A percentile compares a stretch with the other conserved stretches of the same genome.
These are phyloP conservation scores for Ailuropoda melanoleuca DNA, from an alignment of 2,113 vertebrate genomes.

Conservation along the genomic window DNA sequence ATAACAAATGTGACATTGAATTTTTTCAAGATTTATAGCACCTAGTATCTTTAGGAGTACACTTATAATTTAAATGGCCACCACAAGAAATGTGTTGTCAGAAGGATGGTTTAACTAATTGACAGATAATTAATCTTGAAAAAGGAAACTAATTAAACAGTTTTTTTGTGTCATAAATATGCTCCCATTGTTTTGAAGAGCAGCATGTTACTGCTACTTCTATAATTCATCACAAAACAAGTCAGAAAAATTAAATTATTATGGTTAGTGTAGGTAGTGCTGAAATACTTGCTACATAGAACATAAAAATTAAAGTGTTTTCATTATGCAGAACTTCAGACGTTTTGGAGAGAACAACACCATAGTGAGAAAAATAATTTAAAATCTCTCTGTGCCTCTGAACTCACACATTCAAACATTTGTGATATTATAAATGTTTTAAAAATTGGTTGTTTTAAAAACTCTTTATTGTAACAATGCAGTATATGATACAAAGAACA, in stretches of 20 bases:
- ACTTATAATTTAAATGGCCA: constrained; percentile 75
- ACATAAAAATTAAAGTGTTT: constrained; percentile 51
- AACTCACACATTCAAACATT: background rate
- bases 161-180: constrained; percentile 73
- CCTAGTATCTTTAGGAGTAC: constrained; percentile 63
- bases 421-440: background rate
- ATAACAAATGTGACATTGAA: constrained; percentile 57
- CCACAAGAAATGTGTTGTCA: constrained; percentile 73
- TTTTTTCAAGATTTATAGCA: constrained; percentile 76
- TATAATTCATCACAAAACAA: constrained; percentile 40
- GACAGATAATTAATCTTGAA: constrained; percentile 75
- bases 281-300: constrained; percentile 25
- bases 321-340: constrained; percentile 44
- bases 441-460: background rate
- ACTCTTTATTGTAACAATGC: background rate
- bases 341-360: background rate
- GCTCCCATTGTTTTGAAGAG: constrained; percentile 63
- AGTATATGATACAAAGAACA: background rate
- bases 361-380: background rate
- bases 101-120: constrained; percentile 74
- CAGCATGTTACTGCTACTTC: constrained; percentile 13
- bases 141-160: constrained; percentile 75
- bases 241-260: constrained; percentile 64
- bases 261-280: constrained; percentile 47
- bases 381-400: background rate